These are phyloP conservation scores for Acanthopleura granulata DNA, from an alignment of 2,888 invertebrate species.

Conservation along the genomic window DNA sequence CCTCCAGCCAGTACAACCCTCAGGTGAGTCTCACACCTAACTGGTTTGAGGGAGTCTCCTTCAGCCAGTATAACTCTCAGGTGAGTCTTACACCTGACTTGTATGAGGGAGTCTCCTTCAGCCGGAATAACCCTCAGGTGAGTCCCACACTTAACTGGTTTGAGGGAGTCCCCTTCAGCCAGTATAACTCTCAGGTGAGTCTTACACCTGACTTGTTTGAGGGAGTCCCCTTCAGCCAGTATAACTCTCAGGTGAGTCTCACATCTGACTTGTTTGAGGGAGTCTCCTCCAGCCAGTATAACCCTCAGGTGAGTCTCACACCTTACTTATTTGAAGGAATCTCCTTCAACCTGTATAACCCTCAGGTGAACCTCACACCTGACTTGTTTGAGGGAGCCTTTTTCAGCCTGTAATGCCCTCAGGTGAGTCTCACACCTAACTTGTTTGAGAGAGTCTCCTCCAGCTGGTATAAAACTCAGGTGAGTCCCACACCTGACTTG, in stretches of 20 bases:
- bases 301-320: too few relatives aligned
- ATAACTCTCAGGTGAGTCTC: too few relatives aligned
- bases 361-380: conserved; percentile 6
- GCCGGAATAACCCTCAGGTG: too few relatives aligned
- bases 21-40: conserved; percentile 4
- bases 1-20: too few relatives aligned
- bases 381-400: not conserved
- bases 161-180: conserved; percentile 9
- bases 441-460: not conserved
- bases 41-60: too few relatives aligned
- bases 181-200: too few relatives aligned
- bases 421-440: not conserved
- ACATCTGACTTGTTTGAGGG: too few relatives aligned
- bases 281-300: too few relatives aligned
- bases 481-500: not conserved
- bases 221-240: too few relatives aligned
- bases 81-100: conserved; percentile 18
- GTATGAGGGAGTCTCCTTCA: conserved; percentile 13
- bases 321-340: not conserved
- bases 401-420: not conserved
- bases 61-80: conserved; percentile 17
- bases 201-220: conserved; percentile 18
- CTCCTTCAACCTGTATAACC: not conserved
- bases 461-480: not conserved
- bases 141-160: conserved; percentile 18